phyloP scores from a whole-genome alignment of 2,797 vertebrate genomes.

The Hemibagrus guttatus region DNA sequence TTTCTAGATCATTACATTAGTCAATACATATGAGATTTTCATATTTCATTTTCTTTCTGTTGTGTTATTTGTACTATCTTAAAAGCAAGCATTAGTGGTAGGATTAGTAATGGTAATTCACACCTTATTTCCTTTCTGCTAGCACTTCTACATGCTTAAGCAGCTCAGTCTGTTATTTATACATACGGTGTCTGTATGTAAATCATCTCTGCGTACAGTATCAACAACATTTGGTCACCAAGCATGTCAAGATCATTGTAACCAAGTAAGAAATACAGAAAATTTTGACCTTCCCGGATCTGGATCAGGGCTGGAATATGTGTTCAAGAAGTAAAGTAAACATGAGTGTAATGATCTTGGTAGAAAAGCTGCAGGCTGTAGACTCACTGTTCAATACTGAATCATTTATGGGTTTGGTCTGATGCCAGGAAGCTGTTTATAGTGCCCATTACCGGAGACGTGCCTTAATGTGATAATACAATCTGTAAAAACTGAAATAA shows the following conservation, averaged over 20 bases:
- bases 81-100: background rate
- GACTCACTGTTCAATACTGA: constrained; percentile 11
- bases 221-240: background rate
- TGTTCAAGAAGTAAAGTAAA: background rate
- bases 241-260: too few relatives aligned
- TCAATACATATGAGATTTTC: background rate
- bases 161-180: background rate
- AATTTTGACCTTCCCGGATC: background rate
- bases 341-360: background rate
- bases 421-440: background rate
- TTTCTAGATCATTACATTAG: background rate
- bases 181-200: background rate
- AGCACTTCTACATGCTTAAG: too few relatives aligned
- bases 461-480: constrained; percentile 33
- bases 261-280: background rate
- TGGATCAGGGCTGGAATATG: background rate
- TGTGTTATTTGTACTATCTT: background rate
- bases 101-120: background rate
- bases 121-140: background rate
- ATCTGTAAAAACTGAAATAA: constrained; percentile 6
- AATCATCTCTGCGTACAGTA: background rate
- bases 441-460: background rate
- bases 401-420: constrained; percentile 2
- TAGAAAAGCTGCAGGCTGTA: background rate
- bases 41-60: background rate